Conservation (phyloP, 1,140 invertebrate genomes). For the Phocides pigmalion region DNA sequence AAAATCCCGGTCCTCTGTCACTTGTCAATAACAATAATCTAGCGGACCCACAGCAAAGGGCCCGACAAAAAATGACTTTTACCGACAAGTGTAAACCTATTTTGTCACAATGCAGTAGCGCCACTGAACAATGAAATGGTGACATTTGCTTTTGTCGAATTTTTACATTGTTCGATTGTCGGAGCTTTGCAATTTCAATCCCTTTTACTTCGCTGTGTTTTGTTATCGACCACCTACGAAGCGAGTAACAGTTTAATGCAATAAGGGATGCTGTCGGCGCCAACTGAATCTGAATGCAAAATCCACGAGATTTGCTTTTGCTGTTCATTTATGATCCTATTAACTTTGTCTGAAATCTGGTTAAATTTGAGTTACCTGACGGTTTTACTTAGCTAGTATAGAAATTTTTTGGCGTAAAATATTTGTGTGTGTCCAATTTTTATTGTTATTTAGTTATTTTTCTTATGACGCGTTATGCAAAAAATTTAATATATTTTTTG, state of each 20-base stretch:
- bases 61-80: conserved; percentile 68
- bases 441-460: no score
- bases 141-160: conserved; percentile 59
- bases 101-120: conserved; percentile 67
- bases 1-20: conserved; percentile 41
- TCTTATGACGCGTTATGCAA: no score
- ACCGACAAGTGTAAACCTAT: conserved; percentile 47
- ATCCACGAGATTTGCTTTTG: conserved; percentile 33
- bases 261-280: conserved; percentile 44
- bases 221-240: conserved; percentile 57
- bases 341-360: conserved; percentile 9
- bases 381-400: background rate
- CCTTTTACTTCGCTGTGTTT: conserved; percentile 38
- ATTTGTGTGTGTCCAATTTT: no score
- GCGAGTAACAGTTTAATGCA: conserved; percentile 41
- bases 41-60: conserved; percentile 15
- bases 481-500: no score
- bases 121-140: conserved; percentile 65
- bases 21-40: conserved; percentile 42
- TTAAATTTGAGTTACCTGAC: conserved; percentile 6
- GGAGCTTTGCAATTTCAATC: conserved; percentile 43
- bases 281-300: conserved; percentile 17
- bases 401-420: background rate
- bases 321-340: conserved; percentile 26
- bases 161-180: conserved; percentile 42